Evolutionary conservation across 2,888 invertebrate species (phyloP), one percentile per base, ranked within the genome.

Genomic region (Enchytraeus crypticus): DNA sequence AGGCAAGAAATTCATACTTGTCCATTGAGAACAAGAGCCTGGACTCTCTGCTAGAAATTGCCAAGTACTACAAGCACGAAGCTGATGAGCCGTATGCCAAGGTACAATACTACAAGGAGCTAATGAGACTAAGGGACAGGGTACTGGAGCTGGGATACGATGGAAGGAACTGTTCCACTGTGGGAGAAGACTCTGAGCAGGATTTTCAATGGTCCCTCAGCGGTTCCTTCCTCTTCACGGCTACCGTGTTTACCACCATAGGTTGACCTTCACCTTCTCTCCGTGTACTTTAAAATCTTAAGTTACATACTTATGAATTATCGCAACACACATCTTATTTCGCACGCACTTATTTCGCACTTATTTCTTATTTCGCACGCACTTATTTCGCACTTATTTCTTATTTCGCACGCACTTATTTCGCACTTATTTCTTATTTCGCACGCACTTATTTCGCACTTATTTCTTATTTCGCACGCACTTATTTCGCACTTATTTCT

Each of bases 241-340:
- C 78, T 45, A 78, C 78, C 4, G 74, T 79, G 5, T 73, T 78
- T 29, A 76, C 78, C n/a, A 77, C 78, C 1, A 78, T 78, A 45
- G 78, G 78, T 77, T 46, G 14, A 26, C 5, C 30, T 53, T 14
- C 43, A 14, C 11, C 43, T 43, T 14, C 43, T 43, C 11, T n/a
- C 18, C n/a, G n/a, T n/a, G n/a, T n/a, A n/a, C n/a, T n/a, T n/a
- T n/a, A n/a, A n/a, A n/a, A n/a, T n/a, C n/a, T n/a, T n/a, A n/a
- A n/a, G n/a, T n/a, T n/a, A n/a, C n/a, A n/a, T n/a, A n/a, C n/a
- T n/a, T n/a, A n/a, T n/a, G n/a, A n/a, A n/a, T n/a, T n/a, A n/a
- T n/a, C n/a, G n/a, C n/a, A n/a, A n/a, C n/a, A n/a, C n/a, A n/a
- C n/a, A n/a, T n/a, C n/a, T n/a, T n/a, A n/a, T n/a, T n/a, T n/a